Base-by-base conservation (phyloP, 1,140 invertebrate species). In the Euwallacea similis region DNA sequence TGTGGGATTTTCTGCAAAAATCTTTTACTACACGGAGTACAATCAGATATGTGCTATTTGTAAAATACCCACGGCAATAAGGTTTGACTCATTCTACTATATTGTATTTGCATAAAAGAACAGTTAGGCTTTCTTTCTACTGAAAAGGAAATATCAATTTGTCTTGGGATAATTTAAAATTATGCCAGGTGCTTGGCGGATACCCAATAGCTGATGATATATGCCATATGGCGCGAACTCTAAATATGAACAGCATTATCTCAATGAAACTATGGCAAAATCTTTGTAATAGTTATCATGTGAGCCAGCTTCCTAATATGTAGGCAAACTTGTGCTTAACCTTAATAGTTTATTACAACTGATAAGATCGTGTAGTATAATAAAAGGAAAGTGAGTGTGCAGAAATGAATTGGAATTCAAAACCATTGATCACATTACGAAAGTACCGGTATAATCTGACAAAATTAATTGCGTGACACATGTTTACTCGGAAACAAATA, bases 41-140 rank as follows among this genome's bases (percentile, higher is more conserved):
- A 50, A 50, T 50, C 46, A 50, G 46, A 50, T 50, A 50, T 13
- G 46, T 50, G 46, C 46, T 50, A 13, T 50, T 50, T 50, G 46
- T 50, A 6, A 50, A 50, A 50, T 50, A 50, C 46, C 46, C 46
- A 50, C 46, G 46, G 46, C 46, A 50, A 11, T 50, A 10, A 11
- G 13, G 46, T 6, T 50, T 50, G 46, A 50, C 46, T 50, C 46
- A 50, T 50, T 50, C 13, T 50, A 13, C 46, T 50, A 50, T 50
- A 13, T 33, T 11, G 46, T 50, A 50, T 50, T 50, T 50, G 46
- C 46, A 50, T 50, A 50, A 10, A 6, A 50, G 13, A 50, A 50
- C 46, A 50, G 46, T 50, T 50, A 50, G 46, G 46, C 13, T 50
- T 50, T 50, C 46, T 50, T 50, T 50, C 46, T 11, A 6, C 46